These are phyloP conservation scores for Pyrochroa serraticornis DNA, from an alignment of 2,888 invertebrate species.

Conservation along the genomic window DNA sequence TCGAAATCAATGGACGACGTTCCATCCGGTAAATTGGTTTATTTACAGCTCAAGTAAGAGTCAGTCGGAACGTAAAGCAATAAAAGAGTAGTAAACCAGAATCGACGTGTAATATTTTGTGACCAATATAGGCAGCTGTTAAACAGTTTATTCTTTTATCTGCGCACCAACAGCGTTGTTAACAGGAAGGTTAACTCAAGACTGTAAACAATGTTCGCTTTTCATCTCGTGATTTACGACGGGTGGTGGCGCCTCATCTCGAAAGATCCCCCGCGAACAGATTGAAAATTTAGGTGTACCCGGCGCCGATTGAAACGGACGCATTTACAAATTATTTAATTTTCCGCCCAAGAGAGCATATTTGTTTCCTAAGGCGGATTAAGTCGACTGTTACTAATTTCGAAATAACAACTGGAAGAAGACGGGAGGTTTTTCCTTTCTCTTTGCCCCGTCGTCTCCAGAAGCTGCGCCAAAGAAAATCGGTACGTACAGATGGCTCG, in stretches of 20 bases:
- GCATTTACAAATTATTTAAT: conserved; percentile 58
- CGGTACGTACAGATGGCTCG: too few relatives aligned
- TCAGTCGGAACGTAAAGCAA: conserved; percentile 33
- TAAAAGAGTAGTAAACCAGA: conserved; percentile 49
- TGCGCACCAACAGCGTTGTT: conserved; percentile 51
- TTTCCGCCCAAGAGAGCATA: conserved; percentile 56
- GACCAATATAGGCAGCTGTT: conserved; percentile 52
- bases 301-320: conserved; percentile 36
- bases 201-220: conserved; percentile 45
- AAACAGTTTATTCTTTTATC: conserved; percentile 54
- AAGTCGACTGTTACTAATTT: conserved; percentile 52
- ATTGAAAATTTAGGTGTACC: conserved; percentile 1
- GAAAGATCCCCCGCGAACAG: too few relatives aligned
- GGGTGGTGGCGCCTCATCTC: conserved; percentile 38
- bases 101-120: conserved; percentile 51
- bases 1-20: not conserved
- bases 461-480: not conserved
- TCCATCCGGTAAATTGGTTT: conserved; percentile 34
- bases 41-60: conserved; percentile 38
- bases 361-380: conserved; percentile 53
- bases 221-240: conserved; percentile 44
- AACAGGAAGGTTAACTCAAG: conserved; percentile 46
- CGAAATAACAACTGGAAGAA: conserved; percentile 46
- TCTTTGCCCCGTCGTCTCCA: conserved; percentile 12
- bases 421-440: conserved; percentile 9